A percentile compares a stretch with the other conserved stretches of the same genome.
Evolutionary conservation across 2,113 vertebrate species (phyloP).

Genomic region (Okapia johnstoni): DNA sequence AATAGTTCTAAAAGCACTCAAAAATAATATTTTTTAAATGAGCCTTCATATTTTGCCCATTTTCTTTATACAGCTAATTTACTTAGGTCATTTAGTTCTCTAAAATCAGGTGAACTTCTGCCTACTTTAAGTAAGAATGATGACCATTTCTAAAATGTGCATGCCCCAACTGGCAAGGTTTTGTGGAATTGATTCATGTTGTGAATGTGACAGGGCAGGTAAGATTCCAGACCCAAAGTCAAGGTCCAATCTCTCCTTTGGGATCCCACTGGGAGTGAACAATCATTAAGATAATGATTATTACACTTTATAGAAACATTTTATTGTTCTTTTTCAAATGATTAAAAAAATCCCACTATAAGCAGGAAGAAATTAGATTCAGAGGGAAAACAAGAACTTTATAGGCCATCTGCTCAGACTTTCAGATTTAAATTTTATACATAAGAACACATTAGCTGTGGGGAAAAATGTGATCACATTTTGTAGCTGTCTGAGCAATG

Average conservation of each 20-base stretch:
- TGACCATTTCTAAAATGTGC: background rate
- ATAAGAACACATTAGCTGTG: constrained; percentile 73
- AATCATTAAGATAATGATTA: constrained; percentile 44
- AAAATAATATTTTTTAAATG: constrained; percentile 50
- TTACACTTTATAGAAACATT: constrained; percentile 58
- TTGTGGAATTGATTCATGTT: background rate
- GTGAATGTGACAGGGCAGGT: background rate
- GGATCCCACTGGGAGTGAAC: background rate
- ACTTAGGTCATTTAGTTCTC: background rate
- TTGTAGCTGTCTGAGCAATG: constrained; percentile 62
- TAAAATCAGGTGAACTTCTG: background rate
- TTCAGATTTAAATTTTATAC: constrained; percentile 76
- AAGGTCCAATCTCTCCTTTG: background rate
- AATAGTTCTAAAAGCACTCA: background rate
- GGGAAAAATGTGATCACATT: constrained; percentile 68
- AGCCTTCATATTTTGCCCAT: background rate
- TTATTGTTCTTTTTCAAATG: constrained; percentile 60
- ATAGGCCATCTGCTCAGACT: constrained; percentile 74
- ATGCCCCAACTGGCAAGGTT: background rate
- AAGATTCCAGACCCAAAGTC: background rate
- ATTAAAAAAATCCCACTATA: constrained; percentile 59
- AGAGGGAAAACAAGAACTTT: constrained; percentile 74
- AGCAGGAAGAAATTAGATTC: constrained; percentile 74
- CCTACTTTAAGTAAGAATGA: background rate
- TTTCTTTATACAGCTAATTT: background rate